phyloP scores from a whole-genome alignment of 2,113 vertebrate species.

The Himantopus leucocephalus region DNA sequence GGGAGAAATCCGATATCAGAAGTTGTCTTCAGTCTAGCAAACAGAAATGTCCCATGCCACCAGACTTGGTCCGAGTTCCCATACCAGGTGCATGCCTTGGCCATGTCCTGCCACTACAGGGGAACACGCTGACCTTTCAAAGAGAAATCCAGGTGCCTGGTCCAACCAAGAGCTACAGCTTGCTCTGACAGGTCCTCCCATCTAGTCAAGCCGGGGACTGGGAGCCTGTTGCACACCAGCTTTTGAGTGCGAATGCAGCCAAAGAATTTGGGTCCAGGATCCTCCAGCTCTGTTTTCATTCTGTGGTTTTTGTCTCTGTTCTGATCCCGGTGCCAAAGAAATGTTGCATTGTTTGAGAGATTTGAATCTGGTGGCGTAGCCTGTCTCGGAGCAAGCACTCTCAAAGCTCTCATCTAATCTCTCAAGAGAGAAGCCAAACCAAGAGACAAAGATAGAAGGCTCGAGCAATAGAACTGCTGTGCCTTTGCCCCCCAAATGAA shows the following conservation, averaged over 20 bases:
- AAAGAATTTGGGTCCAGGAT: not conserved
- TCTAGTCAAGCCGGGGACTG: not conserved
- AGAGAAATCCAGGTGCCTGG: not conserved
- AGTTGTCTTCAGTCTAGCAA: not conserved
- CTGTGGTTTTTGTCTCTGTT: constrained; percentile 26
- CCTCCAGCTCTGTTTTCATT: constrained; percentile 11
- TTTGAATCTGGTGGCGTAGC: not conserved
- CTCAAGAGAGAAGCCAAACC: not conserved
- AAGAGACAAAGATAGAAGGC: not conserved
- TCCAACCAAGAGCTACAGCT: not conserved
- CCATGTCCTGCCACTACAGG: not conserved
- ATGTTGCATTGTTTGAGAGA: constrained; percentile 3
- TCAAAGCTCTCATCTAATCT: not conserved
- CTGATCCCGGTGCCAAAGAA: not conserved
- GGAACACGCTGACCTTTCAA: not conserved
- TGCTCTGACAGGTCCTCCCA: not conserved
- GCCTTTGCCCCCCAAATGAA: not conserved
- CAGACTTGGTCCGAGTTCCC: not conserved
- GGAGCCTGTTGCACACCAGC: not conserved
- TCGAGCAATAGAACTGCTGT: not conserved
- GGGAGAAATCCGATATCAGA: not conserved
- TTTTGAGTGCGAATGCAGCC: not conserved
- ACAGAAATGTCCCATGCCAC: not conserved
- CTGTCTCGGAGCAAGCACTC: not conserved
- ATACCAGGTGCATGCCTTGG: not conserved